Conservation (phyloP, 2,797 vertebrate species). For the Rhabdophis nuchalis region DNA sequence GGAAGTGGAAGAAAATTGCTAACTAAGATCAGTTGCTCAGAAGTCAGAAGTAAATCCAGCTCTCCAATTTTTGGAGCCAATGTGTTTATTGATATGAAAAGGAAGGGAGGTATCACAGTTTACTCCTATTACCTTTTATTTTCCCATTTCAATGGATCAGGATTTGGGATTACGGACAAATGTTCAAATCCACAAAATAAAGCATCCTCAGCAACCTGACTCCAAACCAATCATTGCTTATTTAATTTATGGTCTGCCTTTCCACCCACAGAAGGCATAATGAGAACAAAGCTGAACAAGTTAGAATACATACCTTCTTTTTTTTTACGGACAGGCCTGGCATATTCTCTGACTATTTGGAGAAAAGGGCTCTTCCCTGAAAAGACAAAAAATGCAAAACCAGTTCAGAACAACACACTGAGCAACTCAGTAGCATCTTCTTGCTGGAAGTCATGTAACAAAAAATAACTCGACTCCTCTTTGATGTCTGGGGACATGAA, state of each 20-base stretch:
- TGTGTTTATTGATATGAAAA: background rate
- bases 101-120: background rate
- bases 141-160: background rate
- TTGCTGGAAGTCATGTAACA: background rate
- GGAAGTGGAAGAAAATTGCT: background rate
- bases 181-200: background rate
- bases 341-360: constrained; percentile 75
- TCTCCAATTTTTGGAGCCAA: background rate
- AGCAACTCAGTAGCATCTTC: background rate
- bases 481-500: background rate
- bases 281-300: background rate
- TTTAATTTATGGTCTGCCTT: background rate
- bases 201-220: background rate
- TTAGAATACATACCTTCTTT: constrained; percentile 69
- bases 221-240: background rate
- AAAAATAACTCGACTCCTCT: background rate
- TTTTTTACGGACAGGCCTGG: constrained; percentile 58
- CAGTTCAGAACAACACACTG: background rate
- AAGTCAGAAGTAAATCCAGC: background rate
- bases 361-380: constrained; percentile 63
- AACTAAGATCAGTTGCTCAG: background rate
- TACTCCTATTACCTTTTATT: background rate
- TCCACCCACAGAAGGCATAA: background rate
- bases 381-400: background rate
- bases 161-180: background rate